Evolutionary conservation across 2,888 invertebrate species (phyloP), one percentile per base, ranked within the genome.

Genomic region (Microplitis deprimator): DNA sequence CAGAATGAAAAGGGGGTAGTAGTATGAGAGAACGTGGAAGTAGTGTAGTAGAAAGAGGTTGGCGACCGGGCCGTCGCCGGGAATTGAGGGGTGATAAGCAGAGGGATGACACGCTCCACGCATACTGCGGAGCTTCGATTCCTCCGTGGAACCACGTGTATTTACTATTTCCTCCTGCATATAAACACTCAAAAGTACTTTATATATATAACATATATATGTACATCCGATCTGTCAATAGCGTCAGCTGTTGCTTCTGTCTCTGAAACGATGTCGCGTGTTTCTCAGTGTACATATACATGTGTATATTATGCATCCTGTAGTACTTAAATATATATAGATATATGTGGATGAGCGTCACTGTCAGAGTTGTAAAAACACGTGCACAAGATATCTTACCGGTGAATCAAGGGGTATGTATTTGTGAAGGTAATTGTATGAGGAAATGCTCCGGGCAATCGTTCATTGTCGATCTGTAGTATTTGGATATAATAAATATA

Each of bases 211-310:
- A 20, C 1, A 20, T 20, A 10, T 69, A 13, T 69, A 6, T 29
- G 1, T 20, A 7, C 29, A 60, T 20, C 82, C 82, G 83, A 82
- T 80, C 67, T 83, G 82, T 83, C 83, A 84, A 85, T 85, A 85
- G 81, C 83, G 83, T 85, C 85, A 85, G 85, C 85, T 85, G 85
- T 85, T 85, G 85, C 85, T 83, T 79, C 69, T 77, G 76, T 79
- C 78, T 79, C 71, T 69, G 40, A 50, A 74, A 41, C 67, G 17
- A 69, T 61, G 50, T 75, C 73, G 70, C 73, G 39, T 77, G 70
- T 77, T 41, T 62, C 68, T 67, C 50, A 74, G 60, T 60, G 38
- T 17, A 62, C 38, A 39, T 69, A 62, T 59, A 40, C 29, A 61
- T 70, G 67, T 64, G 61, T 62, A 61, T 70, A 62, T 73, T 68